Evolutionary conservation across 1,140 invertebrate genomes (phyloP).

Genomic region (Eulimnadia texana): DNA sequence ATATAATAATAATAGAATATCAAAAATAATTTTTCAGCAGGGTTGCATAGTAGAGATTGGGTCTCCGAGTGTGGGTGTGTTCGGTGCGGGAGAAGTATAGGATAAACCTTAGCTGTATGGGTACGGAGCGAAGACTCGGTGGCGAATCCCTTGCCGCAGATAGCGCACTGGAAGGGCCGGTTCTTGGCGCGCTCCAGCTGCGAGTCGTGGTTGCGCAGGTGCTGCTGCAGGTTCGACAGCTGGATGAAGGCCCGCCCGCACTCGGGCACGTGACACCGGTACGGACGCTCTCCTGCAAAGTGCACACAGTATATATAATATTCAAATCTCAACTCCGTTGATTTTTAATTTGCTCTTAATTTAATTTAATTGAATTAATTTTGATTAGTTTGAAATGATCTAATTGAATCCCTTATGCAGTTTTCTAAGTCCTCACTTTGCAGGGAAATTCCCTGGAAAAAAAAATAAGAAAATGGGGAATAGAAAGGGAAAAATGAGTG

Average conservation of each 20-base stretch:
- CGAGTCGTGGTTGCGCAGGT: conserved; percentile 88
- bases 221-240: conserved; percentile 91
- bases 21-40: conserved; percentile 14
- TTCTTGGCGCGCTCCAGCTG: conserved; percentile 90
- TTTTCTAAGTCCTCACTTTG: no score
- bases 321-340: no score
- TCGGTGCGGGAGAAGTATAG: conserved; percentile 18
- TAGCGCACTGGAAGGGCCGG: conserved; percentile 85
- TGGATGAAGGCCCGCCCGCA: conserved; percentile 94
- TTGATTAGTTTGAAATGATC: no score
- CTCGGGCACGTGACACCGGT: conserved; percentile 88
- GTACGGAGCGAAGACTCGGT: conserved; percentile 87
- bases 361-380: no score
- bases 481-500: no score
- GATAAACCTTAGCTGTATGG: conserved; percentile 88
- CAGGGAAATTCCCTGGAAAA: no score
- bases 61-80: no score
- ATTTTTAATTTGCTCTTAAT: no score
- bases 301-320: conserved; percentile 23
- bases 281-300: conserved; percentile 81
- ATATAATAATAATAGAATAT: conserved; percentile 8
- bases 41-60: conserved; percentile 18
- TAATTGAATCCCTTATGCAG: no score
- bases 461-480: no score
- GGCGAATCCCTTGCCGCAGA: conserved; percentile 91